A percentile compares a stretch with the other conserved stretches of the same genome.
These are phyloP conservation scores for Fabriciana adippe DNA, from an alignment of 2,888 invertebrate species.

Conservation along the genomic window DNA sequence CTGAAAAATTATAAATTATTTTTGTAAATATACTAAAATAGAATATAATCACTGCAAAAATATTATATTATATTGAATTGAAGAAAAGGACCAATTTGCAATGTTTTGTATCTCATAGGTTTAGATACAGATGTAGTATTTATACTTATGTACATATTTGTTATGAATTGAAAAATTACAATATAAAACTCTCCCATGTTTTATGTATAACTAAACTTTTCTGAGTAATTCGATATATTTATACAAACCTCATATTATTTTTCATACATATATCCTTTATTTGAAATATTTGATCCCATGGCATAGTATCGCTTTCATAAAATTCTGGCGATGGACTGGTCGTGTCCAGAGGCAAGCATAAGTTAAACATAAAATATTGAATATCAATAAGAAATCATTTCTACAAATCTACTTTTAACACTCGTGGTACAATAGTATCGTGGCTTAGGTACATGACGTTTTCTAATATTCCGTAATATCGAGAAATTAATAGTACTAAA, in stretches of 20 bases:
- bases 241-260: slow-evolving; percentile 31
- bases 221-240: slow-evolving; percentile 46
- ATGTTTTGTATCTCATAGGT: no score
- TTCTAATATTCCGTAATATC: no score
- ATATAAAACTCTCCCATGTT: no score
- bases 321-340: slow-evolving; percentile 79
- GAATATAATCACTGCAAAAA: no score
- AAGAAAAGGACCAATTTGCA: no score
- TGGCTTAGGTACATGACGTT: no score
- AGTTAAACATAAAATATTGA: slow-evolving; percentile 18
- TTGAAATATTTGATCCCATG: slow-evolving; percentile 83
- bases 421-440: no score
- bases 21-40: neutral
- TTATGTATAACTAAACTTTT: slow-evolving; percentile 23
- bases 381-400: neutral
- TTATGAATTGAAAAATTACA: no score
- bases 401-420: neutral
- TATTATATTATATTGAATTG: no score
- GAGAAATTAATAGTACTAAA: no score
- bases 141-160: no score
- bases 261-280: slow-evolving; percentile 37
- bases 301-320: slow-evolving; percentile 79
- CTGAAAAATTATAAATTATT: slow-evolving; percentile 43
- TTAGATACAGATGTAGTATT: no score
- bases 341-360: slow-evolving; percentile 42